These are phyloP conservation scores for Rhabdornis inornatus DNA, from an alignment of 2,113 vertebrate species.

Conservation along the genomic window DNA sequence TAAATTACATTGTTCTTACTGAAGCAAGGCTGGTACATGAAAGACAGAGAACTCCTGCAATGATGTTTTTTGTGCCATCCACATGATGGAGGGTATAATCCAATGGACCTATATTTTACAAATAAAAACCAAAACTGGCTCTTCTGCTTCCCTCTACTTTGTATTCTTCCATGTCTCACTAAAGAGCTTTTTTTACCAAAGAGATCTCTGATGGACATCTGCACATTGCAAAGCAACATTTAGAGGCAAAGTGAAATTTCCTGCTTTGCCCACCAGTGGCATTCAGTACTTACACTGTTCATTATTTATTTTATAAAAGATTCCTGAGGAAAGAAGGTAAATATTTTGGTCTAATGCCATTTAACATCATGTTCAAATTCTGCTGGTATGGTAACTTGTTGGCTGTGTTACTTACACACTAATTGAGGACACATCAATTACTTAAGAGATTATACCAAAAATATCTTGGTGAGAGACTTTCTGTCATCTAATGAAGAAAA, in stretches of 20 bases:
- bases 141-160: not conserved
- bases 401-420: not conserved
- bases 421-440: not conserved
- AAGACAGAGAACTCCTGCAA: not conserved
- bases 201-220: not conserved
- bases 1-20: not conserved
- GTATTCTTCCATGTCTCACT: not conserved
- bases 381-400: not conserved
- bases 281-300: not conserved
- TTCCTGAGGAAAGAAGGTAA: not conserved
- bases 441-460: not conserved
- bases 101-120: not conserved
- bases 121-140: not conserved
- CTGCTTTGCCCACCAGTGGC: not conserved
- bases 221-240: not conserved
- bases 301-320: not conserved
- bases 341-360: not conserved
- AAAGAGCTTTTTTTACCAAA: not conserved
- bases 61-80: not conserved
- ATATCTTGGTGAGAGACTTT: not conserved
- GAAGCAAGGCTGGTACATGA: not conserved
- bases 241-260: not conserved
- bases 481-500: not conserved
- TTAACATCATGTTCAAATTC: not conserved
- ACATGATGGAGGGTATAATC: not conserved